Evolutionary conservation across 2,888 invertebrate species (phyloP).

Genomic region (Rhamnusium bicolor): DNA sequence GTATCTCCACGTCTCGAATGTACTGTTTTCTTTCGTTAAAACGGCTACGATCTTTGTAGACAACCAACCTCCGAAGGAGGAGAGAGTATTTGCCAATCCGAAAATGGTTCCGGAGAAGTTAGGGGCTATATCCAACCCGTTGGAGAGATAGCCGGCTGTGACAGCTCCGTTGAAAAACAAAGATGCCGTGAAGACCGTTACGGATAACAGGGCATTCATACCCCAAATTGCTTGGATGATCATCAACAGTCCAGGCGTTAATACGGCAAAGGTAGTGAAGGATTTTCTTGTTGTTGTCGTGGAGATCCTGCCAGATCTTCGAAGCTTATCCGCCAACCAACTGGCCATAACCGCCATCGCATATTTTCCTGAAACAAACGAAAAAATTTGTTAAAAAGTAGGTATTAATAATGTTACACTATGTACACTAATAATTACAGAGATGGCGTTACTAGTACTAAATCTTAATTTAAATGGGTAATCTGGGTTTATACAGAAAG

Average conservation of each 20-base stretch:
- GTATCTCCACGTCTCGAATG: constrained; percentile 84
- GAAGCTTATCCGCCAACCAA: constrained; percentile 81
- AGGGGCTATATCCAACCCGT: constrained; percentile 90
- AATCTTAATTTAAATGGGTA: too few relatives aligned
- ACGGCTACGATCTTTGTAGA: constrained; percentile 87
- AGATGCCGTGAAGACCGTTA: constrained; percentile 84
- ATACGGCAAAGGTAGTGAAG: constrained; percentile 78
- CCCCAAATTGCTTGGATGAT: constrained; percentile 82
- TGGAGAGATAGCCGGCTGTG: constrained; percentile 89
- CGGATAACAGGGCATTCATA: constrained; percentile 80
- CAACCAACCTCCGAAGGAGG: constrained; percentile 87
- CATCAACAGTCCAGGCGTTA: constrained; percentile 82
- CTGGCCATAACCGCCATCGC: constrained; percentile 84
- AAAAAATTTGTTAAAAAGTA: neutral
- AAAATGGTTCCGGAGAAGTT: constrained; percentile 93
- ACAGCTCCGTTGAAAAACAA: constrained; percentile 90
- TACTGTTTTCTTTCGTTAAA: constrained; percentile 82
- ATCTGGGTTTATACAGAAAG: too few relatives aligned
- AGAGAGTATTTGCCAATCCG: constrained; percentile 90
- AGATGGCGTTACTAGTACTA: too few relatives aligned
- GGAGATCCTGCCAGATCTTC: constrained; percentile 78
- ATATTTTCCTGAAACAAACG: constrained; percentile 76
- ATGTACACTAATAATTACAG: too few relatives aligned
- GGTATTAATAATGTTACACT: too few relatives aligned
- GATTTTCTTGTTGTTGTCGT: constrained; percentile 83